Evolutionary conservation across 2,888 invertebrate genomes (phyloP), one percentile per base, ranked within the genome.

Genomic region (Hirtodrosophila confusa): DNA sequence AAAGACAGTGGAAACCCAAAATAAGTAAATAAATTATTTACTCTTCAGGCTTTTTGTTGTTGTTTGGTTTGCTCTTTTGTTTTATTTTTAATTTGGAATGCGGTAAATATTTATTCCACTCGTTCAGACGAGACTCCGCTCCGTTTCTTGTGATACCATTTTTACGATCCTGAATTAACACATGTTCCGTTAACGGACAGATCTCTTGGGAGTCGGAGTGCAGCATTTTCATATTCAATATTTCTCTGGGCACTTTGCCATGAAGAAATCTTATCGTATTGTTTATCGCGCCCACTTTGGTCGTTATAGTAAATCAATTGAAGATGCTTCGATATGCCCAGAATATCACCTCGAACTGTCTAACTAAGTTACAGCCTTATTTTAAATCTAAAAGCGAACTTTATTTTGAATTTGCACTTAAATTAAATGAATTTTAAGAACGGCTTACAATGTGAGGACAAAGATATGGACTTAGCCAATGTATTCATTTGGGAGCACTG

Each of bases 161-260:
- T 84, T 80, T 71, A 89, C 80, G 87, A 62, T 75, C 44, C 76
- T 69, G 65, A 73, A 76, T 85, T 80, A 74, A 87, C 78, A 87
- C 77, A 89, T 88, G 77, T 78, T 76, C 70, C 71, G 80, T 65
- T 71, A 77, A 70, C 66, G 72, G 6, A 7, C 8, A 36, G 36
- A 35, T 60, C 63, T 45, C 44, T 39, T 45, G 63, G 48, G 63
- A 78, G 37, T 35, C 53, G 57, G 33, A 31, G 41, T 44, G 45
- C 23, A 47, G 41, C 64, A 47, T 36, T 27, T 54, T 3, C 9
- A 9, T 31, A 27, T 27, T 69, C 54, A 62, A 77, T 70, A 70
- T 55, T 58, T 64, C 43, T 73, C 48, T 40, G 35, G 53, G 35
- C 82, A 74, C 71, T 64, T 63, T 45, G 36, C 36, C 29, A 47